A percentile compares a stretch with the other conserved stretches of the same genome.
These are phyloP conservation scores for Poecilia wingei DNA, from an alignment of 2,797 vertebrate genomes.

Conservation along the genomic window DNA sequence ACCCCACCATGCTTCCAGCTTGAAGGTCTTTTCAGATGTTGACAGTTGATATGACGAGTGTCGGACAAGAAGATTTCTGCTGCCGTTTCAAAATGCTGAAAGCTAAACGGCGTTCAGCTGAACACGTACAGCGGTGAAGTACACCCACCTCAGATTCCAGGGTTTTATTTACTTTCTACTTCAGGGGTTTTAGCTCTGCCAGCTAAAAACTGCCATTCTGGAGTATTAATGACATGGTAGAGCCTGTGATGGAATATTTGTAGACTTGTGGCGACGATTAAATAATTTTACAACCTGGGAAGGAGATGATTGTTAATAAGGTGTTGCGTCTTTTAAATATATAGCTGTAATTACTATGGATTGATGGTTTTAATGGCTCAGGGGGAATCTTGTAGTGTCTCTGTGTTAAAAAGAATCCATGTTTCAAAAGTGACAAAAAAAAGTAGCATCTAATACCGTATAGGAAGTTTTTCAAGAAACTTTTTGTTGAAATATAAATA, in stretches of 20 bases:
- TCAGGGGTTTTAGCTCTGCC: not conserved
- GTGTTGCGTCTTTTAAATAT: not conserved
- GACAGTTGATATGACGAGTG: constrained; percentile 28
- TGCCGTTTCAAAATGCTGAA: constrained; percentile 10
- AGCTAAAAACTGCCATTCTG: not conserved
- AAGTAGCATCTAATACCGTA: not conserved
- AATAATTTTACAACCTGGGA: not conserved
- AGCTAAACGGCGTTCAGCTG: constrained; percentile 10
- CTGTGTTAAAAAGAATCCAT: not conserved
- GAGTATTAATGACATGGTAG: not conserved
- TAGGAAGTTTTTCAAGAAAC: not conserved
- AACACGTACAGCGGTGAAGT: not conserved
- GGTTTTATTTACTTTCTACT: not conserved
- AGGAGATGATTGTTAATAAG: not conserved
- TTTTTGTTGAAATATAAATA: not conserved
- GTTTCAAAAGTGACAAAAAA: not conserved
- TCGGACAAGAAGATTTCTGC: constrained; percentile 20
- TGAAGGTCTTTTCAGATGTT: constrained; percentile 17
- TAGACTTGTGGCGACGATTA: not conserved
- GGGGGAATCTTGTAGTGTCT: not conserved
- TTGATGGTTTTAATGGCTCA: constrained; percentile 1
- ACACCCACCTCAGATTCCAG: not conserved
- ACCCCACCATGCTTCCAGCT: constrained; percentile 3
- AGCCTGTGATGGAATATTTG: not conserved
- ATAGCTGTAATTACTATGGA: not conserved